phyloP scores from a whole-genome alignment of 2,113 vertebrate species.

The Pimephales promelas region DNA sequence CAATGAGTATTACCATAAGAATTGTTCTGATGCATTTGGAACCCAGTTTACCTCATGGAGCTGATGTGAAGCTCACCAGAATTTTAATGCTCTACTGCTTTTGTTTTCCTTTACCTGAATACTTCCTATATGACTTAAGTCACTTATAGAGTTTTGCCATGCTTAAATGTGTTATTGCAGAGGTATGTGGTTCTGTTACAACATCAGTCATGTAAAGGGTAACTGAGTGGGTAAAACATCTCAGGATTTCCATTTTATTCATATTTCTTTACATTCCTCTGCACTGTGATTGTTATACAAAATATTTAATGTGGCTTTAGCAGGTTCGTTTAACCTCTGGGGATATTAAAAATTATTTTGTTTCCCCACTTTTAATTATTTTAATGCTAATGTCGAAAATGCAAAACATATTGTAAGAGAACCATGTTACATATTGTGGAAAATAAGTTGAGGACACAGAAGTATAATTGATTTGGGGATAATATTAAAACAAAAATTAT shows the following conservation, averaged over 20 bases:
- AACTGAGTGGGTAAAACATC: background rate
- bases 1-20: background rate
- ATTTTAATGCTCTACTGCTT: background rate
- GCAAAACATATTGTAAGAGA: background rate
- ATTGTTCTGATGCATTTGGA: background rate
- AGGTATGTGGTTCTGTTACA: background rate
- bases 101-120: background rate
- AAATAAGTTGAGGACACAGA: background rate
- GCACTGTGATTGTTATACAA: background rate
- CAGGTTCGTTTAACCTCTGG: background rate
- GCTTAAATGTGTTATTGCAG: background rate
- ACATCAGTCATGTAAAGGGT: background rate
- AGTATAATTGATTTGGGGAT: background rate
- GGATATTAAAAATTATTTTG: background rate
- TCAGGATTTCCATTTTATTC: background rate
- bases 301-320: background rate
- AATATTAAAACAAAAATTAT: background rate
- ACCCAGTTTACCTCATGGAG: constrained; percentile 40
- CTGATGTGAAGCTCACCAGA: background rate
- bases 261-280: background rate
- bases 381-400: too few species aligned
- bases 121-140: background rate
- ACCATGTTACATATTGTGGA: background rate
- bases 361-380: background rate
- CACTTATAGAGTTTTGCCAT: background rate